These are phyloP conservation scores for Eubucco bourcierii DNA, from an alignment of 2,113 vertebrate species.

Conservation along the genomic window DNA sequence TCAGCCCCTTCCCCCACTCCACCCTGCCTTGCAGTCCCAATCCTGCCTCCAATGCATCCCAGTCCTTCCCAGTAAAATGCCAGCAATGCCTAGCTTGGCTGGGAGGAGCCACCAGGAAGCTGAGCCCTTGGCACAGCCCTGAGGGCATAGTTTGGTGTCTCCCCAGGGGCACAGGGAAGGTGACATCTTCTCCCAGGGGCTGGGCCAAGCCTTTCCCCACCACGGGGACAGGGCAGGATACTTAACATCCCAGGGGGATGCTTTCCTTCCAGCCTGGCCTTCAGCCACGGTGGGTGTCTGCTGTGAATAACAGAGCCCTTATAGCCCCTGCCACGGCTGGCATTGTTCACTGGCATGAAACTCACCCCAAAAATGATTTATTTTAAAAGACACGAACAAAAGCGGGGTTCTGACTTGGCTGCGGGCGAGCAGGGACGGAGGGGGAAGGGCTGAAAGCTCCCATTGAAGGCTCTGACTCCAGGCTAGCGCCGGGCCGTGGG, in stretches of 20 bases:
- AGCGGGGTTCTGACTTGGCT: background rate
- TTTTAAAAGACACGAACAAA: background rate
- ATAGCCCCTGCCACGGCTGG: background rate
- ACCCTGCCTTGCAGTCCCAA: background rate
- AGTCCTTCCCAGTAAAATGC: background rate
- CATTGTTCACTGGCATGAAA: conserved; percentile 8
- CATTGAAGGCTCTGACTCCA: background rate
- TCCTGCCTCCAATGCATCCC: background rate
- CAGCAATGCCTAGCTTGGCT: background rate
- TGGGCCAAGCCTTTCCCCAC: background rate
- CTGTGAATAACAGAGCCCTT: background rate
- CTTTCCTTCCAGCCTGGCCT: background rate
- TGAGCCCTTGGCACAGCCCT: background rate
- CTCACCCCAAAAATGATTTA: conserved; percentile 32
- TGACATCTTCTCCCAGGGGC: background rate
- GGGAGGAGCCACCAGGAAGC: background rate
- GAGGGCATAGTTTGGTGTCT: background rate
- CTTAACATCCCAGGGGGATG: background rate
- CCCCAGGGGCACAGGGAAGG: background rate
- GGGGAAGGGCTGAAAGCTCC: conserved; percentile 20
- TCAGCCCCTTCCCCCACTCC: background rate
- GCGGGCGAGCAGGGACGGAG: background rate
- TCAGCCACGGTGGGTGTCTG: background rate
- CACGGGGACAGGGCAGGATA: rapidly evolving
- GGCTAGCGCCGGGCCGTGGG: background rate